A percentile compares a stretch with the other conserved stretches of the same genome.
Conservation (phyloP, 2,113 vertebrate genomes). For the Lates calcarifer region DNA sequence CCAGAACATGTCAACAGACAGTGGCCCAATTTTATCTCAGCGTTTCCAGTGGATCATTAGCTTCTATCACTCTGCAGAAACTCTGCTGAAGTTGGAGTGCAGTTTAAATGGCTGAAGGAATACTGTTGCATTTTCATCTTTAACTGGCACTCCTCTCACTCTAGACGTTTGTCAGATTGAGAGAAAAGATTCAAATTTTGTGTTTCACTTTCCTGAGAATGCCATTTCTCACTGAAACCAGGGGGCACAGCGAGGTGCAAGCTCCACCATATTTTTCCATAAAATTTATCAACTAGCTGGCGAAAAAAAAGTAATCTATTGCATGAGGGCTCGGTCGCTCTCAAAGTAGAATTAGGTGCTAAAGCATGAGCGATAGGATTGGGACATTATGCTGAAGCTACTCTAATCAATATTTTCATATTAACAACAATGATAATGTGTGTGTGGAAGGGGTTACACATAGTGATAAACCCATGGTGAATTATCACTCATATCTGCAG, state of each 20-base stretch:
- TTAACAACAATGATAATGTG: background rate
- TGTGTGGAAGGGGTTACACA: background rate
- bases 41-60: constrained; percentile 72
- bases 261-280: constrained; percentile 6
- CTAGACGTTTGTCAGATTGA: constrained; percentile 38
- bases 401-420: background rate
- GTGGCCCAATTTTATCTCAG: constrained; percentile 71
- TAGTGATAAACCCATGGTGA: background rate
- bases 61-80: constrained; percentile 61
- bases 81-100: constrained; percentile 62
- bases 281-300: constrained; percentile 11
- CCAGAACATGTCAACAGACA: constrained; percentile 73
- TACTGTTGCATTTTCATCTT: constrained; percentile 45
- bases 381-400: background rate
- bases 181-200: constrained; percentile 42
- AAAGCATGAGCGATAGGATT: background rate
- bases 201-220: constrained; percentile 34
- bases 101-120: constrained; percentile 57
- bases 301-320: constrained; percentile 15
- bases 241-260: background rate
- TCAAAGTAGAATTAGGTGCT: background rate
- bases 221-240: constrained; percentile 21
- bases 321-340: background rate
- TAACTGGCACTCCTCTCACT: constrained; percentile 29
- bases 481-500: too few species aligned